Percentiles rank a stretch among this genome's conserved stretches.
These are phyloP conservation scores for Trichonephila clavipes DNA, from an alignment of 1,140 invertebrate genomes.

Conservation along the genomic window DNA sequence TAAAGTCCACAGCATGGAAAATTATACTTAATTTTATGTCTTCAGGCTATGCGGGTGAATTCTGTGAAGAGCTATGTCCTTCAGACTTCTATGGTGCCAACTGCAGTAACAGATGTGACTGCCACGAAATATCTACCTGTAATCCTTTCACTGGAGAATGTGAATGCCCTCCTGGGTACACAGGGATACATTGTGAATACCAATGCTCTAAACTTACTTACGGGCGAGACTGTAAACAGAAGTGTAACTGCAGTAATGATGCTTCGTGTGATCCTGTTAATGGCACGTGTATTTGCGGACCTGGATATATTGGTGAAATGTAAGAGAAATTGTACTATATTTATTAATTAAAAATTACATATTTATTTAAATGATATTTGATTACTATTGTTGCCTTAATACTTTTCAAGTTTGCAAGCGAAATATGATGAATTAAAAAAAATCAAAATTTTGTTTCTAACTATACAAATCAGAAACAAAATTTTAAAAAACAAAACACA, in stretches of 20 bases:
- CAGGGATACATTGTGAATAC: constrained; percentile 86
- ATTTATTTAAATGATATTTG: too few species aligned
- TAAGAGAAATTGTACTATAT: constrained; percentile 77
- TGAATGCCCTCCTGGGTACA: constrained; percentile 55
- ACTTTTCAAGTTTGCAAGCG: too few species aligned
- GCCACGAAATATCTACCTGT: constrained; percentile 91
- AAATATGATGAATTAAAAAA: too few species aligned
- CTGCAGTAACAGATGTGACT: constrained; percentile 90
- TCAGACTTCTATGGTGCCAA: constrained; percentile 87
- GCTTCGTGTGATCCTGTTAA: constrained; percentile 92
- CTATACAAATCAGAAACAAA: too few species aligned
- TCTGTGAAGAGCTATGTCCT: constrained; percentile 89
- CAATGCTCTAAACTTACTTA: constrained; percentile 87
- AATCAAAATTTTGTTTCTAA: too few species aligned
- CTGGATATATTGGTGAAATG: constrained; percentile 78
- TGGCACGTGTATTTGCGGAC: constrained; percentile 83
- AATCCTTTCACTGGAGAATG: constrained; percentile 87
- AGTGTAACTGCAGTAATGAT: constrained; percentile 91
- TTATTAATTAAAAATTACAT: too few species aligned
- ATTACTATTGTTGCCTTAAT: too few species aligned
- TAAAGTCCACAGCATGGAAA: too few species aligned
- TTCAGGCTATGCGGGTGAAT: constrained; percentile 81
- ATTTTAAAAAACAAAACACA: too few species aligned
- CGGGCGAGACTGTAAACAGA: constrained; percentile 87
- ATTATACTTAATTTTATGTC: background rate